phyloP scores from a whole-genome alignment of 2,113 vertebrate genomes.

The Dolichallabes microphthalmus region DNA sequence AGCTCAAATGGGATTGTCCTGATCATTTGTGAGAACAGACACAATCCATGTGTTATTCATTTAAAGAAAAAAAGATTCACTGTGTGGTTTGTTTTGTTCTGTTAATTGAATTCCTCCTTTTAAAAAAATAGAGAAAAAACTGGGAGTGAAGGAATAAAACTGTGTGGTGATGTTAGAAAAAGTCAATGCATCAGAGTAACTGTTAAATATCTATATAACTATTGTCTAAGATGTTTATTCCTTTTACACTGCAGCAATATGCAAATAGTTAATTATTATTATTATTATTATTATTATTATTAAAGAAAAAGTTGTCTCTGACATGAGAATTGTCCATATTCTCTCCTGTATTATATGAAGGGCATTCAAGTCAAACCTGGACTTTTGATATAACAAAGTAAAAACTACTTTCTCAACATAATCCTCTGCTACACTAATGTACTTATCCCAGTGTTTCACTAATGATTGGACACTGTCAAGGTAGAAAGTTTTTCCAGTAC shows the following conservation, averaged over 20 bases:
- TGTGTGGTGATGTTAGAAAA: background rate
- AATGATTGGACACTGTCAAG: too few species aligned
- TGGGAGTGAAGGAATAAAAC: background rate
- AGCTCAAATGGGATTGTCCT: conserved; percentile 24
- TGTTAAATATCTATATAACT: background rate
- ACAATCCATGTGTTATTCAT: conserved; percentile 35
- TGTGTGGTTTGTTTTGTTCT: background rate
- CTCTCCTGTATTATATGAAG: background rate
- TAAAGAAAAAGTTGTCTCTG: background rate
- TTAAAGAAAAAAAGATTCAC: background rate
- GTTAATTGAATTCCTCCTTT: conserved; percentile 11
- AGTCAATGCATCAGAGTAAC: background rate
- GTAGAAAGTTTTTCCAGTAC: too few species aligned
- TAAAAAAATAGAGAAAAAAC: background rate
- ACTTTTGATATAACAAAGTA: too few species aligned
- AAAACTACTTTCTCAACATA: too few species aligned
- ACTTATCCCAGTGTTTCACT: too few species aligned
- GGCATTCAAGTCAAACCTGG: too few species aligned
- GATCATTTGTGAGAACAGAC: conserved; percentile 28
- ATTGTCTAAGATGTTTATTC: background rate
- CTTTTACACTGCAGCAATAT: background rate
- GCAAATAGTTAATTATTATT: background rate
- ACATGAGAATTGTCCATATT: background rate
- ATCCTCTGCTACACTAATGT: too few species aligned
- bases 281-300: background rate